phyloP scores from a whole-genome alignment of 2,888 invertebrate species.

The Acrobeloides nanus region DNA sequence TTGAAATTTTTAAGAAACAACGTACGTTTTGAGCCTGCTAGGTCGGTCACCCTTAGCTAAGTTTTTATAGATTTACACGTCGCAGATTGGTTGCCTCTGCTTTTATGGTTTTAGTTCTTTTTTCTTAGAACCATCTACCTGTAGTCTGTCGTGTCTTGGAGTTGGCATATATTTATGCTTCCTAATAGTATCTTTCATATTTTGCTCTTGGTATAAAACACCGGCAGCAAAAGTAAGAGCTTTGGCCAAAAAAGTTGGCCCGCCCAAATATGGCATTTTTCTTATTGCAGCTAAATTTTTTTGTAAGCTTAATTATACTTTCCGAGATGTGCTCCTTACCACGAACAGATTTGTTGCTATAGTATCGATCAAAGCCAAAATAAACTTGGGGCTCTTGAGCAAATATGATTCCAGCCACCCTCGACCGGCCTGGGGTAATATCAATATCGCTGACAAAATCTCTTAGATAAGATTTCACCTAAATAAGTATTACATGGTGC shows the following conservation, averaged over 20 bases:
- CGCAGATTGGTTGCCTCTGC: no score
- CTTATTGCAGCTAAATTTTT: conserved; percentile 38
- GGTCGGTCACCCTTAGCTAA: no score
- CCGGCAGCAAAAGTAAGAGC: conserved; percentile 48
- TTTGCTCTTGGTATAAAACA: conserved; percentile 46
- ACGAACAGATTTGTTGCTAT: conserved; percentile 30
- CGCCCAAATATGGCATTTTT: conserved; percentile 47
- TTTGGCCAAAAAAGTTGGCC: conserved; percentile 46
- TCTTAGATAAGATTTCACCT: conserved; percentile 4
- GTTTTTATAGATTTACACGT: no score
- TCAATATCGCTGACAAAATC: conserved; percentile 35
- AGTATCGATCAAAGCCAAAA: conserved; percentile 47
- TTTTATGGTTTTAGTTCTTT: no score
- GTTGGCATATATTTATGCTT: conserved; percentile 38
- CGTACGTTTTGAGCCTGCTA: no score
- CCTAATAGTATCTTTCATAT: conserved; percentile 31
- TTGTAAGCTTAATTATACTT: conserved; percentile 4
- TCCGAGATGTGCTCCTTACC: conserved; percentile 18
- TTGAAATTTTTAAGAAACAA: no score
- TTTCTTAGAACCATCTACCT: no score
- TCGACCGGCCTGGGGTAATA: conserved; percentile 40
- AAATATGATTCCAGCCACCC: conserved; percentile 36
- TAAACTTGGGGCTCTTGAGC: conserved; percentile 43
- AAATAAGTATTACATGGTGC: not conserved
- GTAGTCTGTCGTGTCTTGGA: conserved; percentile 44